Conservation (phyloP, 2,797 vertebrate genomes). For the Amniataba percoides region DNA sequence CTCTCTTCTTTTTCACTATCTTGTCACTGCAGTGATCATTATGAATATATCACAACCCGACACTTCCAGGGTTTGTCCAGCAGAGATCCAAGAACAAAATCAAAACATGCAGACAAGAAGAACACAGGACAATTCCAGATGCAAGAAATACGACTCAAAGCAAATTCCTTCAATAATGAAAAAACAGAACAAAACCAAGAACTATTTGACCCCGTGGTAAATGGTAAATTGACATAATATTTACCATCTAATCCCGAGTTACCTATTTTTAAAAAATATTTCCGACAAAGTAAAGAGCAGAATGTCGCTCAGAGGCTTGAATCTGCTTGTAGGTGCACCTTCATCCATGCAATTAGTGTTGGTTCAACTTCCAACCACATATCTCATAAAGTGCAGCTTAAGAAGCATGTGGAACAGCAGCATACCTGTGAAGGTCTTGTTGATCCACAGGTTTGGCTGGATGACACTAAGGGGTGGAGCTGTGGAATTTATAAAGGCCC, state of each 20-base stretch:
- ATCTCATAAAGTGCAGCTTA: neutral
- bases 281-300: neutral
- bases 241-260: neutral
- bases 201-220: too few relatives aligned
- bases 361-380: neutral
- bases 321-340: neutral
- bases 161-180: too few relatives aligned
- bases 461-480: constrained; percentile 3
- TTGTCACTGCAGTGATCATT: neutral
- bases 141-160: neutral
- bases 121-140: too few relatives aligned
- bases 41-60: neutral
- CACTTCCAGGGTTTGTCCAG: neutral
- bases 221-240: too few relatives aligned
- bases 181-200: too few relatives aligned
- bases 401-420: neutral
- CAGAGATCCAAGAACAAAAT: neutral
- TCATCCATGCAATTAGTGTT: neutral
- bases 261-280: neutral
- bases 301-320: neutral
- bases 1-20: neutral
- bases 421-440: neutral
- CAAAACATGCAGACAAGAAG: neutral
- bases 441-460: neutral
- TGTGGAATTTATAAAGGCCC: neutral